These are phyloP conservation scores for Phoxinus phoxinus DNA, from an alignment of 2,113 vertebrate species.

Conservation along the genomic window DNA sequence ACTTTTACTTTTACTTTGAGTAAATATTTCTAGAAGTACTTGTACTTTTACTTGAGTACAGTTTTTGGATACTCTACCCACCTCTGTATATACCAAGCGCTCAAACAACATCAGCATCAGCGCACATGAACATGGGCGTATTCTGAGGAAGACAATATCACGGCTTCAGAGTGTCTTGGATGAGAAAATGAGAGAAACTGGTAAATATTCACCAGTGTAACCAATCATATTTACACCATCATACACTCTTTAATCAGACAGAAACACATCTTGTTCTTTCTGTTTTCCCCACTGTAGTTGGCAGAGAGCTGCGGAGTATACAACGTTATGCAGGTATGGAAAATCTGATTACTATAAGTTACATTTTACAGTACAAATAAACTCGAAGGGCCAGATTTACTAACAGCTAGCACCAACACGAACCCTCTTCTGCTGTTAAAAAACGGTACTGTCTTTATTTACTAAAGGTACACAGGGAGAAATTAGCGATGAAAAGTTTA, in stretches of 20 bases:
- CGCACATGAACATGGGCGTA: background rate
- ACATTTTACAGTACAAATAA: background rate
- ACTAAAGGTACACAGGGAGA: too few species aligned
- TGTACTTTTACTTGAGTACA: too few species aligned
- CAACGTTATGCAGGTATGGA: slow-evolving; percentile 18
- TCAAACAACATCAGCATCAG: background rate
- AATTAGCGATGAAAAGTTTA: too few species aligned
- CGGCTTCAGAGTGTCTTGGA: background rate
- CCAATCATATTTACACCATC: background rate
- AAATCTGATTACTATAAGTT: background rate
- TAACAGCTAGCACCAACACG: too few species aligned
- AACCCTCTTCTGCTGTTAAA: too few species aligned
- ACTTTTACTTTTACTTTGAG: too few species aligned
- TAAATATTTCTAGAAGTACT: too few species aligned
- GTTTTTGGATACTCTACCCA: too few species aligned
- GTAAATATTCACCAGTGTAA: background rate
- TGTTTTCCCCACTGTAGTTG: background rate
- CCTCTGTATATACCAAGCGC: too few species aligned
- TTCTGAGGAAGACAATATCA: background rate
- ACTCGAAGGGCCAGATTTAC: background rate
- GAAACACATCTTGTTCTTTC: background rate
- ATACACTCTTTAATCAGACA: background rate
- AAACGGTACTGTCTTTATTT: too few species aligned
- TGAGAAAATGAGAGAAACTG: slow-evolving; percentile 30
- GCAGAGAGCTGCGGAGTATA: slow-evolving; percentile 24